Conservation (phyloP, 2,888 invertebrate species). For the Acleris emargana region DNA sequence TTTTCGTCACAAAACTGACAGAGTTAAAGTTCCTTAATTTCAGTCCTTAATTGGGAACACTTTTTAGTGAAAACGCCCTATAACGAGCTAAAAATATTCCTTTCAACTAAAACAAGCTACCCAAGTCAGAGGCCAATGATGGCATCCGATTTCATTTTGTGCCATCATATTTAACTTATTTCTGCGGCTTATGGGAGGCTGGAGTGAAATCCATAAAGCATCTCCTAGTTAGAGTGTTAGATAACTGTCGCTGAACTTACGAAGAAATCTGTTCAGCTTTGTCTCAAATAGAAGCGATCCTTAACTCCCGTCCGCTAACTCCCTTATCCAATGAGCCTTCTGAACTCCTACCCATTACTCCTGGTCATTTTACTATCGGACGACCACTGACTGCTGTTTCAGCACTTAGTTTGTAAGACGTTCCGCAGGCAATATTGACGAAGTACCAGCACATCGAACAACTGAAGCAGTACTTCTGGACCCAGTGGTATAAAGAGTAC, state of each 20-base stretch:
- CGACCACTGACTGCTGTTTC: constrained; percentile 26
- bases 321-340: constrained; percentile 33
- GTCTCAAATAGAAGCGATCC: constrained; percentile 12
- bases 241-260: constrained; percentile 6
- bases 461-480: constrained; percentile 8
- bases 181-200: constrained; percentile 42
- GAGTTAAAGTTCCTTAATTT: too few relatives aligned
- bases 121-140: neutral
- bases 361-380: constrained; percentile 31
- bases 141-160: constrained; percentile 42
- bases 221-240: constrained; percentile 32
- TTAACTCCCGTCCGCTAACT: constrained; percentile 39
- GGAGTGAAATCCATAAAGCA: constrained; percentile 40
- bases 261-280: constrained; percentile 1
- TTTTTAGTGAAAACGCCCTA: too few relatives aligned
- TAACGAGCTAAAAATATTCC: neutral
- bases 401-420: neutral
- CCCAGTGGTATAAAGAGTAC: constrained; percentile 11
- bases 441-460: constrained; percentile 6
- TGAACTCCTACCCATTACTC: constrained; percentile 28
- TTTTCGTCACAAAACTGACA: too few relatives aligned
- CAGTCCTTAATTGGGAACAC: too few relatives aligned
- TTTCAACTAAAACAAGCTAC: neutral
- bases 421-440: neutral
- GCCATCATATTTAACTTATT: constrained; percentile 44